Percentiles rank a stretch among this genome's conserved stretches.
phyloP scores from a whole-genome alignment of 2,888 invertebrate genomes.

The Phrixothrix hirtus region DNA sequence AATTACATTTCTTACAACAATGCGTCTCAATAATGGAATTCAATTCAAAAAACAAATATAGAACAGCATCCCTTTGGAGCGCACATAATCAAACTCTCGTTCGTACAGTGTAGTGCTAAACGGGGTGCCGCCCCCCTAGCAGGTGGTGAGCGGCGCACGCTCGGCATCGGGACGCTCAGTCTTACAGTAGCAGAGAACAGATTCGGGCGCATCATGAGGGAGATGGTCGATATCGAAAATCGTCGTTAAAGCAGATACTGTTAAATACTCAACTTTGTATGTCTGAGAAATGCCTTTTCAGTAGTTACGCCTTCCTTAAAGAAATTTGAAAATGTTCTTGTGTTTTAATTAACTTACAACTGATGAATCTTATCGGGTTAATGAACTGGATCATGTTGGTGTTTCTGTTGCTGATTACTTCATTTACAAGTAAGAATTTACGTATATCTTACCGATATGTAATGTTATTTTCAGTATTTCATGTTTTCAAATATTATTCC shows the following conservation, averaged over 20 bases:
- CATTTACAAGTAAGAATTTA: slow-evolving; percentile 20
- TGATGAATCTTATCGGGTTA: slow-evolving; percentile 31
- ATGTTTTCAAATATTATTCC: no score
- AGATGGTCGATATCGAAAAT: slow-evolving; percentile 14
- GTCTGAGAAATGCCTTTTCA: no score
- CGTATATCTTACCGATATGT: no score
- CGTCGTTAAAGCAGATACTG: slow-evolving; percentile 19
- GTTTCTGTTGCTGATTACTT: slow-evolving; percentile 24
- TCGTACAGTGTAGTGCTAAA: slow-evolving; percentile 28
- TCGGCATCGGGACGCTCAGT: slow-evolving; percentile 49
- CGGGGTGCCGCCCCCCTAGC: slow-evolving; percentile 31
- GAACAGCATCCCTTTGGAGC: slow-evolving; percentile 21
- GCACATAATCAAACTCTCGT: slow-evolving; percentile 32
- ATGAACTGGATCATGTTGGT: slow-evolving; percentile 36
- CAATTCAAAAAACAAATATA: slow-evolving; percentile 21
- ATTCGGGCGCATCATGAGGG: slow-evolving; percentile 40
- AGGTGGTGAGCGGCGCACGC: slow-evolving; percentile 41
- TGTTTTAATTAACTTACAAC: slow-evolving; percentile 18
- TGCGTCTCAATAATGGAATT: slow-evolving; percentile 8
- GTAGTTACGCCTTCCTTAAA: no score
- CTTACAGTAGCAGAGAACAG: slow-evolving; percentile 43
- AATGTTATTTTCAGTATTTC: no score
- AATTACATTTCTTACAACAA: slow-evolving; percentile 3
- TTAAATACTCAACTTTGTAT: no score
- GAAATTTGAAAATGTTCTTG: slow-evolving; percentile 16